Evolutionary conservation across 2,888 invertebrate genomes (phyloP), one percentile per base, ranked within the genome.

Genomic region (Lottia gigantea): DNA sequence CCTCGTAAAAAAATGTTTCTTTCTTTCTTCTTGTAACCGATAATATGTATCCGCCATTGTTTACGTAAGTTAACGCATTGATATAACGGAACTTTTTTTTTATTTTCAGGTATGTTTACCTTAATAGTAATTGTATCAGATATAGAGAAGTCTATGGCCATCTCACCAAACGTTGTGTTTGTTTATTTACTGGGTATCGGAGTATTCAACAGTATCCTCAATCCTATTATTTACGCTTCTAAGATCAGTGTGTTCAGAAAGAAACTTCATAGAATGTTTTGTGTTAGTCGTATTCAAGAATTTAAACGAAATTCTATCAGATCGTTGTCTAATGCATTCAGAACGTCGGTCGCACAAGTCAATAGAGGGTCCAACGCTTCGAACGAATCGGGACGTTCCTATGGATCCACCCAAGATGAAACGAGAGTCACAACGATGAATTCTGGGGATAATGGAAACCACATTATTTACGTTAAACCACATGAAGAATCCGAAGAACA

Each of bases 191-290:
- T 73, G 1, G 71, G 69, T 4, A 15, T 75, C n/a, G 73, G 73
- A 16, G 64, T 73, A 25, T 62, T 71, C 46, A 75, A 75, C 64
- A 71, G 75, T 64, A 55, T 73, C 19, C 31, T 73, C 1, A 75
- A 75, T 55, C 75, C 75, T 0, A 46, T 75, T 23, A 73, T 75
- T 23, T 75, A 75, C 64, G 73, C 71, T 26, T 66, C 64, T 14
- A 73, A 75, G 19, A 55, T 75, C 26, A 47, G 62, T n/a, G 26
- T 71, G 7, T 68, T 75, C 45, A 62, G 71, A 31, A 15, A 31
- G n/a, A 55, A 64, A 31, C 46, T 69, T 0, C 19, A n/a, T 15
- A 2, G 19, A 12, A 7, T 69, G 16, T 69, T 47, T 64, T 69
- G 69, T 55, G 46, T 63, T 2, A 63, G 62, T 31, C 40, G 63